Evolutionary conservation across 2,113 vertebrate species (phyloP).

Genomic region (Odontophorus gujanensis): DNA sequence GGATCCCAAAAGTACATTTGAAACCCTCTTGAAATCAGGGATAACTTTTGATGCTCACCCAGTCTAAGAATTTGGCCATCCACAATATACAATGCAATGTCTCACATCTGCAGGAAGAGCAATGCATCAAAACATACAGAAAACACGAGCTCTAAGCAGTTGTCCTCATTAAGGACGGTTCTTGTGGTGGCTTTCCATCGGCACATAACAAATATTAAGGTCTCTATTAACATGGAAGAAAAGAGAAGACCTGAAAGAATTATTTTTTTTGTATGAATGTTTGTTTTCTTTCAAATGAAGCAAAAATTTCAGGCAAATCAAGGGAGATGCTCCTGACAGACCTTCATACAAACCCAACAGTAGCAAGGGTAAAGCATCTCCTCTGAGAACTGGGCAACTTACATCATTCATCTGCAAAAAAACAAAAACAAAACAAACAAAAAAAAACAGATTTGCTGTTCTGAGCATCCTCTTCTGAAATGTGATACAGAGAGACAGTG

Average conservation of each 20-base stretch:
- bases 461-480: background rate
- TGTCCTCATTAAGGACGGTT: background rate
- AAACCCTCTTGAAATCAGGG: background rate
- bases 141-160: background rate
- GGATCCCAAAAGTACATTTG: background rate
- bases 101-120: background rate
- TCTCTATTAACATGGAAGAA: background rate
- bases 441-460: background rate
- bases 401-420: background rate
- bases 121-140: background rate
- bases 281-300: background rate
- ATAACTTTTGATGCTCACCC: background rate
- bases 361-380: background rate
- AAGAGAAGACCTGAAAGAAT: background rate
- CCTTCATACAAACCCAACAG: background rate
- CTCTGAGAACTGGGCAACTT: background rate
- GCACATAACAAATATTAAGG: background rate
- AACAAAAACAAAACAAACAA: background rate
- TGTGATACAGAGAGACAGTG: background rate
- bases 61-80: background rate
- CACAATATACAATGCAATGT: background rate
- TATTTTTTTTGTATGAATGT: fast-evolving
- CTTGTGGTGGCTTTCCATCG: background rate
- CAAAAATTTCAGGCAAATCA: background rate
- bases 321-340: background rate